Percentiles rank a stretch among this genome's conserved stretches.
phyloP scores from a whole-genome alignment of 1,140 invertebrate species.

The Drosophila saltans region DNA sequence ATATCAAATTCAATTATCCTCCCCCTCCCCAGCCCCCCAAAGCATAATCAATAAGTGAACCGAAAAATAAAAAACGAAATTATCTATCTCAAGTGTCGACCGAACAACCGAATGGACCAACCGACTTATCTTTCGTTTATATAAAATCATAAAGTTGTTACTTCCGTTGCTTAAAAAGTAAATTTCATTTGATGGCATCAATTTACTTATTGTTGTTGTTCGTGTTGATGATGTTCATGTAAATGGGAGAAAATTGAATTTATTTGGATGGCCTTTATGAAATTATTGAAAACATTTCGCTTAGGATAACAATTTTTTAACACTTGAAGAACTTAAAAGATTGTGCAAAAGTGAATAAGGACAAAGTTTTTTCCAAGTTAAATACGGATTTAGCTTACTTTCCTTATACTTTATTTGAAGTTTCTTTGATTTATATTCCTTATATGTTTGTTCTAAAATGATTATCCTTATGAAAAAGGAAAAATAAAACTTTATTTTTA shows the following conservation, averaged over 20 bases:
- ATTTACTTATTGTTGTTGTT: constrained; percentile 4
- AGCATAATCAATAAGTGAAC: constrained; percentile 5
- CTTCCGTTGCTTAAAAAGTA: background rate
- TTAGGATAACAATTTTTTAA: too few species aligned
- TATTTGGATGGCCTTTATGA: background rate
- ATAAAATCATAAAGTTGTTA: background rate
- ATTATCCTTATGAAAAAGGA: too few species aligned
- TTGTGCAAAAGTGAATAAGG: too few species aligned
- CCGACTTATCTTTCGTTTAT: background rate
- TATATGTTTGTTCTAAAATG: too few species aligned
- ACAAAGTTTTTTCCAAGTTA: too few species aligned
- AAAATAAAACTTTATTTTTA: too few species aligned
- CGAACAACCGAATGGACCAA: background rate
- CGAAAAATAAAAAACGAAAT: background rate
- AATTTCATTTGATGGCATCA: background rate
- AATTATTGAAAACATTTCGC: background rate
- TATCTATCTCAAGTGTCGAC: background rate
- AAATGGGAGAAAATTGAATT: background rate
- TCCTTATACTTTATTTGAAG: too few species aligned
- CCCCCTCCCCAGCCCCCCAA: background rate
- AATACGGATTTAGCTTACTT: too few species aligned
- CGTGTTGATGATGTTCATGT: too few species aligned
- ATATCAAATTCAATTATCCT: background rate
- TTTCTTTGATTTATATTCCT: too few species aligned
- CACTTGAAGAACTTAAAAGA: too few species aligned